A percentile compares a stretch with the other conserved stretches of the same genome.
phyloP scores from a whole-genome alignment of 2,888 invertebrate genomes.

The Troides oblongomaculatus region DNA sequence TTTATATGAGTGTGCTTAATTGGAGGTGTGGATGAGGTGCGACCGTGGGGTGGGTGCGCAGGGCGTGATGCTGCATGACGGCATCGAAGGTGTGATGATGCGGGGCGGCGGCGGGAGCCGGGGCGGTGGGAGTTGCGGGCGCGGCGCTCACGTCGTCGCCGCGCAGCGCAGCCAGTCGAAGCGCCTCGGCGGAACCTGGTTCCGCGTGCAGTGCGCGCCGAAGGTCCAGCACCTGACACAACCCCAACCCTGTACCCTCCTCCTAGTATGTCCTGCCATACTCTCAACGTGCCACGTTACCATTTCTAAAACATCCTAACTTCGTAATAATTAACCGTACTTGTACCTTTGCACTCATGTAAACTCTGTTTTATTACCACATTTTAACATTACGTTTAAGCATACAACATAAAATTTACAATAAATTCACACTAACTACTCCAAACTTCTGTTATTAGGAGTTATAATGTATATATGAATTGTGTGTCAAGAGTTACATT shows the following conservation, averaged over 20 bases:
- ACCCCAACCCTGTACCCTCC: constrained; percentile 41
- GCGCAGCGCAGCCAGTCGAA: constrained; percentile 77
- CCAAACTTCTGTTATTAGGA: background rate
- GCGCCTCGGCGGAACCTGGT: constrained; percentile 79
- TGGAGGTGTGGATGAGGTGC: constrained; percentile 35
- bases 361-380: background rate
- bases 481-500: background rate
- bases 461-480: background rate
- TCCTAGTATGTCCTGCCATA: constrained; percentile 4
- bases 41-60: constrained; percentile 72
- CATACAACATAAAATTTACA: background rate
- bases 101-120: constrained; percentile 60
- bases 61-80: constrained; percentile 78
- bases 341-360: background rate
- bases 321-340: background rate
- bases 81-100: constrained; percentile 79
- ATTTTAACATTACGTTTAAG: background rate
- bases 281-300: background rate
- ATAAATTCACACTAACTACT: background rate
- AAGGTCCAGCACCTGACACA: constrained; percentile 87
- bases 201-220: constrained; percentile 89
- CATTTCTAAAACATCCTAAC: background rate
- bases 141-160: constrained; percentile 79
- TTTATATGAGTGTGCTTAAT: constrained; percentile 1
- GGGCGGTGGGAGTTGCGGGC: constrained; percentile 47